Conservation (phyloP, 2,113 vertebrate species). For the Pithys albifrons region DNA sequence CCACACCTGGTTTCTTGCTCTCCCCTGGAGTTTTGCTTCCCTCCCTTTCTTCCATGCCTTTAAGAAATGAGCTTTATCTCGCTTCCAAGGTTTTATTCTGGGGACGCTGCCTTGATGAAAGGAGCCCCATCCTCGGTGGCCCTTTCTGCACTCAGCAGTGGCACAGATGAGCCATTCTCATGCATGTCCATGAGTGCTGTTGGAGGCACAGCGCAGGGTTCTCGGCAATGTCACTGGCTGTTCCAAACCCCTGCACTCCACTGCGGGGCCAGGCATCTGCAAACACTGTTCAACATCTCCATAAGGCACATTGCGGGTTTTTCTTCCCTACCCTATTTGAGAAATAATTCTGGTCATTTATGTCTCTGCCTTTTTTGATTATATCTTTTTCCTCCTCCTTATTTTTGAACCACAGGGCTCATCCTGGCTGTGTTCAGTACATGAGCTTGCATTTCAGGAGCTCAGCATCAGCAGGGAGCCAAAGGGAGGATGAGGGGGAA, state of each 20-base stretch:
- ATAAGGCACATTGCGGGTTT: background rate
- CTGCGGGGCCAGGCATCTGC: background rate
- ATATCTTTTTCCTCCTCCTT: background rate
- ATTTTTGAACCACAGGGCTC: background rate
- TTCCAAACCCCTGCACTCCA: conserved; percentile 28
- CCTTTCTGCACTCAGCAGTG: conserved; percentile 30
- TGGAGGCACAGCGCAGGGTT: conserved; percentile 24
- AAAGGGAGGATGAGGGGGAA: background rate
- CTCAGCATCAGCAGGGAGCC: background rate
- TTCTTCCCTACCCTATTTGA: conserved; percentile 2
- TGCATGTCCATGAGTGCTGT: conserved; percentile 33
- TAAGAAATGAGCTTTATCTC: conserved; percentile 5
- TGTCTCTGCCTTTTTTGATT: conserved; percentile 28
- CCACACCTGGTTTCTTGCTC: background rate
- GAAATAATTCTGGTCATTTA: conserved; percentile 48
- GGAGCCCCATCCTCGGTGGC: background rate
- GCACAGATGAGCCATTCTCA: background rate
- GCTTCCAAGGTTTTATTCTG: conserved; percentile 27
- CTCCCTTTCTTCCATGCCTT: background rate
- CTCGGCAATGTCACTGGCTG: conserved; percentile 47
- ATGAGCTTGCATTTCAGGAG: background rate
- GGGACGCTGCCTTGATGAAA: conserved; percentile 10
- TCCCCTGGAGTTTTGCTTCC: background rate
- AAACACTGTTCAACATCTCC: fast-evolving
- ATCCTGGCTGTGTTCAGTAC: conserved; percentile 29